A percentile compares a stretch with the other conserved stretches of the same genome.
These are phyloP conservation scores for Diglossa cyanea DNA, from an alignment of 2,797 vertebrate species.

Conservation along the genomic window DNA sequence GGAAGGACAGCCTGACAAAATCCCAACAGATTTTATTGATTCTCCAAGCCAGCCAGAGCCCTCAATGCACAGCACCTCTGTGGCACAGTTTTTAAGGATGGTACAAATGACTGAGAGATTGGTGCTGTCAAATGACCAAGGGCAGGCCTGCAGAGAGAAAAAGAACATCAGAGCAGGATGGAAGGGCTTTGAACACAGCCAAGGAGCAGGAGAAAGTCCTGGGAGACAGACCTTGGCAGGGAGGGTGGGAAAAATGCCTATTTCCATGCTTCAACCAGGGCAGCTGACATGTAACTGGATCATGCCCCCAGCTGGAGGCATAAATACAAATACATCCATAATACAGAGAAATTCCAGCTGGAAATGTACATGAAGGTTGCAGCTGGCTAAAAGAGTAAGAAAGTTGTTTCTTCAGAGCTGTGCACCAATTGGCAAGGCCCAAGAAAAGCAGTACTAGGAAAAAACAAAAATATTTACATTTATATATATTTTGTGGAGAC, in stretches of 20 bases:
- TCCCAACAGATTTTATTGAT: not conserved
- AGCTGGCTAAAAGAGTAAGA: not conserved
- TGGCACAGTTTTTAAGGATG: not conserved
- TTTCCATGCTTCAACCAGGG: not conserved
- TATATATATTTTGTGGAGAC: not conserved
- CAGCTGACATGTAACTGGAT: not conserved
- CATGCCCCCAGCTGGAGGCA: not conserved
- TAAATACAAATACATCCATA: not conserved
- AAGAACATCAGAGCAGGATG: not conserved
- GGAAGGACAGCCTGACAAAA: not conserved
- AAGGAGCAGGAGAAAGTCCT: not conserved
- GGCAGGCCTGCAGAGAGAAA: not conserved
- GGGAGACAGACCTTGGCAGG: not conserved
- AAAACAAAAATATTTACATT: not conserved
- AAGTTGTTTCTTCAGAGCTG: not conserved
- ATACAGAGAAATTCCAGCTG: not conserved
- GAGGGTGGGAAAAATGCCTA: not conserved
- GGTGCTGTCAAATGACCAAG: not conserved
- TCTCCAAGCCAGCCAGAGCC: not conserved
- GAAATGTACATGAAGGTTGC: rapidly evolving
- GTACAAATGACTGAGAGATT: not conserved
- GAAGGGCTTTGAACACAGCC: not conserved
- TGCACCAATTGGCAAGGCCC: not conserved
- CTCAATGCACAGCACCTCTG: not conserved
- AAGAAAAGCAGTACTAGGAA: not conserved